Evolutionary conservation across 1,140 invertebrate species (phyloP), one percentile per base, ranked within the genome.

Genomic region (Apis cerana): DNA sequence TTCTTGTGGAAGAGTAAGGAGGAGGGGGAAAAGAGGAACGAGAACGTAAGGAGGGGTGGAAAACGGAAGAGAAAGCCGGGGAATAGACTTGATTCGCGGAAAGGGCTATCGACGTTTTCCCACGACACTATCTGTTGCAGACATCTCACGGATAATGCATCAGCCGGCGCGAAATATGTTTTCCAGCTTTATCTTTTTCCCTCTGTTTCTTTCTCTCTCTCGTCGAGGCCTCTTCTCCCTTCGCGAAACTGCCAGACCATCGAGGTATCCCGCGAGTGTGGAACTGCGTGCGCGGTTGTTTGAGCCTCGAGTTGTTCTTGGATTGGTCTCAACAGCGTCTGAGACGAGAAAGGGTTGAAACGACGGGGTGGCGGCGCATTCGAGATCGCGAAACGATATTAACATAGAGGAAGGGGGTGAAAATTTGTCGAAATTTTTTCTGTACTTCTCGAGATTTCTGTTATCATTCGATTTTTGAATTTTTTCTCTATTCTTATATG

Each of bases 41-140:
- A 58, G 61, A 33, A 48, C 43, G 62, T 71, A 68, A 33, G 33
- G 2, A 74, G 59, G 33, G 64, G 59, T 61, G 81, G 54, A 72
- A 75, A 85, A 72, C n/a, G 75, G 54, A 56, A 89, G 50, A 21
- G 64, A 77, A 61, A 58, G 33, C 61, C 9, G 19, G 50, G 27
- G 75, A 76, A 76, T 76, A 81, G 83, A 85, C 75, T 80, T 80
- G 74, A 70, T 80, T 81, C 80, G 83, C 82, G 77, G 71, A 85
- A 85, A 88, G 72, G 87, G 76, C 80, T 88, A 88, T 88, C 87
- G 87, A 88, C 87, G 86, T 88, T 88, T 75, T 85, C 85, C 80
- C 74, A 78, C 83, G 83, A 88, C 76, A 72, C 87, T 88, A 88
- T 88, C 87, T 88, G 84, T 88, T 82, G 80, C 74, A 82, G 83